Conservation (phyloP, 2,888 invertebrate genomes). For the Abrostola triplasia region DNA sequence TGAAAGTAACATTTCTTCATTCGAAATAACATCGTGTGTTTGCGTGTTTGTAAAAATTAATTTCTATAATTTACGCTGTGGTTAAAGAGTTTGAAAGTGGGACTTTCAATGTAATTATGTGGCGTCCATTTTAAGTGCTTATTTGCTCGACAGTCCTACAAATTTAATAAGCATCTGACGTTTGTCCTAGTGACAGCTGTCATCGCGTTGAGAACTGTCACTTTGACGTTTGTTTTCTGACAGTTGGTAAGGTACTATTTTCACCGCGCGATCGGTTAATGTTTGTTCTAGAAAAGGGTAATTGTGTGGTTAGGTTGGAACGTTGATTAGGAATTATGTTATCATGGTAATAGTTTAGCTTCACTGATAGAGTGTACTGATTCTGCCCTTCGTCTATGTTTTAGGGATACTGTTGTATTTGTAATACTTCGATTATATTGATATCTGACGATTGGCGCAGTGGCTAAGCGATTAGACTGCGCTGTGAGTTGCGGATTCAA, state of each 20-base stretch:
- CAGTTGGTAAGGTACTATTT: background rate
- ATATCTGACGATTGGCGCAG: no score
- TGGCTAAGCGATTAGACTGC: no score
- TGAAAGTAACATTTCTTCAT: slow-evolving; percentile 24
- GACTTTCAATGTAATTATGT: slow-evolving; percentile 46
- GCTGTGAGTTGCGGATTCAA: no score
- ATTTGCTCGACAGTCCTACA: slow-evolving; percentile 20
- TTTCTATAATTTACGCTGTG: slow-evolving; percentile 45
- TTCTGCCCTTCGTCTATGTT: no score
- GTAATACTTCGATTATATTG: no score
- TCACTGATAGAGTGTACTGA: no score
- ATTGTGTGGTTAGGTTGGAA: no score
- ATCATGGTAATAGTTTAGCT: no score
- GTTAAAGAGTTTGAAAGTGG: slow-evolving; percentile 34
- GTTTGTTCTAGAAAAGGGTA: no score
- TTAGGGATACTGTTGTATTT: no score
- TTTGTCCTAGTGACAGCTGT: background rate
- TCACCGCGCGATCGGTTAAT: no score
- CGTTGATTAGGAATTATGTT: no score
- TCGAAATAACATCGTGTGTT: slow-evolving; percentile 13
- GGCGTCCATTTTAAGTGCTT: slow-evolving; percentile 18
- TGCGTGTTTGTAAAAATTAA: slow-evolving; percentile 54
- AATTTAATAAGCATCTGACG: background rate
- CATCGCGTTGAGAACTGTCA: background rate
- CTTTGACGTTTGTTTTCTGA: background rate